Base-by-base conservation (phyloP, 2,888 invertebrate genomes). In the Philereme transversata region DNA sequence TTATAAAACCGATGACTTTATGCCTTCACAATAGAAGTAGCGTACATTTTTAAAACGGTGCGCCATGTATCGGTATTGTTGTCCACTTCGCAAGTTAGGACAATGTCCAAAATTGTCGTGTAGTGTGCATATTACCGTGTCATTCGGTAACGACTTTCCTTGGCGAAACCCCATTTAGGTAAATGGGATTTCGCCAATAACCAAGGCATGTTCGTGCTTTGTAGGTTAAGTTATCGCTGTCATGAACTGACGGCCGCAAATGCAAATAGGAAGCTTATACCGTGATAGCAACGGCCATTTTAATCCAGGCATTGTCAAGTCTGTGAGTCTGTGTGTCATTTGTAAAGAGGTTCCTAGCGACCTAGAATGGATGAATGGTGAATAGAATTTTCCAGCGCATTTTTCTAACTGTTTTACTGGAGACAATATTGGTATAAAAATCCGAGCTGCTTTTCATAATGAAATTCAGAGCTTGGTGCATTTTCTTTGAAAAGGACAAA, bases 1-100 rank as follows among this genome's bases (percentile, higher is more conserved):
- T 75, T 72, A 70, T 70, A 70, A 67, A 67, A 67, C 68, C 69
- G 63, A 68, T 68, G 69, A 68, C 66, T 68, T 68, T 67, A 70
- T 69, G 53, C 63, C 60, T 53, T 62, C 48, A 68, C 68, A 67
- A 71, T 71, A 61, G 69, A 56, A 60, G 51, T 50, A 62, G 65
- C 59, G 59, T 68, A 56, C 58, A 63, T 65, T 68, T 70, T 70
- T 64, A 65, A 69, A 53, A 44, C 43, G 44, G 47, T 59, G 33
- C 43, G 47, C 48, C 51, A 51, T 48, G 51, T 59, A 56, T 63
- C 40, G 59, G 41, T 46, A 52, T 56, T 59, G 55, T 62, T 59
- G 38, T 47, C 51, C 47, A 22, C 22, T 22, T 22, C 22, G 22
- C 22, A 52, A 53, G 10, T 38, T 49, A 54, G 50, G 41, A 43